These are phyloP conservation scores for Cyprinodon brontotheroides DNA, from an alignment of 2,113 vertebrate species.

Conservation along the genomic window DNA sequence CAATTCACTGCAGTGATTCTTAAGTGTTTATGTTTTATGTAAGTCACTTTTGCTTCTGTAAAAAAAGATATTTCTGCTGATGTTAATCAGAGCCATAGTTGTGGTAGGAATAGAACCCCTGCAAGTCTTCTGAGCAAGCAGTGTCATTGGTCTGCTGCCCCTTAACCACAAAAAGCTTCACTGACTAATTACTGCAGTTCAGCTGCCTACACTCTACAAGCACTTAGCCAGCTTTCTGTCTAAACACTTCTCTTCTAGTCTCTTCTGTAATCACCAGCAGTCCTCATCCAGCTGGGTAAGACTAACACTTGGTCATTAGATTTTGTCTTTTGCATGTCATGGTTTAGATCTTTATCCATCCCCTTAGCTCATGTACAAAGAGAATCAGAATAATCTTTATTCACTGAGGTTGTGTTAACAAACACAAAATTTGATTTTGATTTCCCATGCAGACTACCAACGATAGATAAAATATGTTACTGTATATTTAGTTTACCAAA, in stretches of 20 bases:
- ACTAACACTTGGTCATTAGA: constrained; percentile 16
- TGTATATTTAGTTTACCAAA: too few relatives aligned
- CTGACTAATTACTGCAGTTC: constrained; percentile 73
- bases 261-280: constrained; percentile 42
- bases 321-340: neutral
- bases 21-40: constrained; percentile 1
- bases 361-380: neutral
- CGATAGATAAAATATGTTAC: neutral
- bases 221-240: constrained; percentile 32
- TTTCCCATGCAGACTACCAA: neutral
- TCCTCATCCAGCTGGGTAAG: constrained; percentile 35
- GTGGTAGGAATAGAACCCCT: constrained; percentile 40
- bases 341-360: constrained; percentile 9
- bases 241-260: constrained; percentile 19
- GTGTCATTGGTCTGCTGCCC: constrained; percentile 62
- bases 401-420: neutral
- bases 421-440: constrained; percentile 4
- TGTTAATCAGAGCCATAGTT: constrained; percentile 68
- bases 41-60: constrained; percentile 14
- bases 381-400: too few relatives aligned
- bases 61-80: constrained; percentile 49
- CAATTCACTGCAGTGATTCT: too few relatives aligned
- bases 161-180: constrained; percentile 43
- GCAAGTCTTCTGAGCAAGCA: constrained; percentile 38
- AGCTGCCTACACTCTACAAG: constrained; percentile 54